Evolutionary conservation across 2,888 invertebrate genomes (phyloP), one percentile per base, ranked within the genome.

Genomic region (Drosophila dives): DNA sequence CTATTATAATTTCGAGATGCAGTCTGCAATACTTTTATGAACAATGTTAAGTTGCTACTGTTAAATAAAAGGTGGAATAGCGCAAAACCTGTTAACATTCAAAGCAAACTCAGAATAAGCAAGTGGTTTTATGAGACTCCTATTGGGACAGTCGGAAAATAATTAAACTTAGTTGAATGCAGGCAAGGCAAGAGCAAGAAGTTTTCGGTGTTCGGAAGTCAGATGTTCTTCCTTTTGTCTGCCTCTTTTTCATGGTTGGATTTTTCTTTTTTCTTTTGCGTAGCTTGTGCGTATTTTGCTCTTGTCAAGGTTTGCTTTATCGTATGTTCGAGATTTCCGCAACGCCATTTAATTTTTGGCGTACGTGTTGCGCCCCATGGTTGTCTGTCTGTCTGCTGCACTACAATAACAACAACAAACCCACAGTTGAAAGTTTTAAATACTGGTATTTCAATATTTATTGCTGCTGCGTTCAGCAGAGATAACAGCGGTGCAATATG

Each of bases 291-390:
- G 54, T 65, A 66, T 66, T 36, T 61, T 60, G 68, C 53, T 65
- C 38, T 75, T 69, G 54, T 67, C 84, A 84, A 83, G 89, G 89
- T 70, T 80, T 56, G 55, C 53, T 56, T 69, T 67, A 67, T 58
- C 40, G 78, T 69, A 62, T 63, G 48, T 67, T 78, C 49, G 65
- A 76, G 84, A 83, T 89, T 86, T 84, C 84, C 84, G 89, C 89
- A 83, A 81, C 89, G 87, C 81, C 79, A 83, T 84, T 89, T 69
- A 66, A 51, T 34, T 81, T 83, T 85, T 84, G 83, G 89, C 75
- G 89, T 84, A 84, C 89, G 84, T 84, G 84, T 81, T 86, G 78
- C 61, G 73, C 63, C 70, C 63, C 89, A 75, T 61, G 59, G 68
- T 64, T 68, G 73, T 49, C 69, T 68, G 42, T 62, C 59, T 62